Percentiles rank a stretch among this genome's conserved stretches.
phyloP scores from a whole-genome alignment of 2,113 vertebrate species.

The Xyrauchen texanus region DNA sequence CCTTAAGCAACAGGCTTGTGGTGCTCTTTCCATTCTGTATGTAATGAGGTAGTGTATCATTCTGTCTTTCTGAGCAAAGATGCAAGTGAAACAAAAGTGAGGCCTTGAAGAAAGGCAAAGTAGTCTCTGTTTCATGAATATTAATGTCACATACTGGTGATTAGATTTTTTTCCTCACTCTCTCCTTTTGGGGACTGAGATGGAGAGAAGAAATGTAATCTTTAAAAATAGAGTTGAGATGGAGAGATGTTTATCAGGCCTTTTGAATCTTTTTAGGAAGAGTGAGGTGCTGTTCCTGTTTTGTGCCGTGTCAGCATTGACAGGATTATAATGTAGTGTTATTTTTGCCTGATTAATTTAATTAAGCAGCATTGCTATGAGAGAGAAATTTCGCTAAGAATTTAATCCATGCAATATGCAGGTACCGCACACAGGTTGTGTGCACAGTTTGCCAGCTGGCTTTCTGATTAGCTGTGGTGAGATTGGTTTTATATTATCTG shows the following conservation, averaged over 20 bases:
- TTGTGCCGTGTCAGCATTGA: constrained; percentile 34
- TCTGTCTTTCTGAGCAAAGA: constrained; percentile 19
- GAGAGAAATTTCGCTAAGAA: constrained; percentile 47
- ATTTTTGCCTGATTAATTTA: constrained; percentile 56
- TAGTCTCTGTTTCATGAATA: constrained; percentile 19
- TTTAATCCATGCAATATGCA: constrained; percentile 42
- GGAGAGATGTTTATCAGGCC: constrained; percentile 10
- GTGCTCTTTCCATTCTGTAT: neutral
- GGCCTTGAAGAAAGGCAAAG: constrained; percentile 18
- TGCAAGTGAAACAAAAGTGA: constrained; percentile 27
- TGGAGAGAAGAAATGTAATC: neutral
- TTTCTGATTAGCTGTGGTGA: neutral
- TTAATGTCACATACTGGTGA: constrained; percentile 8
- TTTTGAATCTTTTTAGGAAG: constrained; percentile 12
- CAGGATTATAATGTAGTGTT: constrained; percentile 25
- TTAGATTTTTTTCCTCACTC: neutral
- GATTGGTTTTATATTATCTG: too few species aligned
- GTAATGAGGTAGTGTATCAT: constrained; percentile 30
- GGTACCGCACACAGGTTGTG: constrained; percentile 13
- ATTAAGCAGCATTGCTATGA: constrained; percentile 53
- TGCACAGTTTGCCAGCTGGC: constrained; percentile 11
- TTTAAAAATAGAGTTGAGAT: constrained; percentile 3
- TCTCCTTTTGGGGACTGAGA: neutral
- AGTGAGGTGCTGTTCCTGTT: constrained; percentile 22
- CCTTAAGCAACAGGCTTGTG: constrained; percentile 7